Evolutionary conservation across 2,888 invertebrate genomes (phyloP), one percentile per base, ranked within the genome.

Genomic region (Nemotelus nigrinus): DNA sequence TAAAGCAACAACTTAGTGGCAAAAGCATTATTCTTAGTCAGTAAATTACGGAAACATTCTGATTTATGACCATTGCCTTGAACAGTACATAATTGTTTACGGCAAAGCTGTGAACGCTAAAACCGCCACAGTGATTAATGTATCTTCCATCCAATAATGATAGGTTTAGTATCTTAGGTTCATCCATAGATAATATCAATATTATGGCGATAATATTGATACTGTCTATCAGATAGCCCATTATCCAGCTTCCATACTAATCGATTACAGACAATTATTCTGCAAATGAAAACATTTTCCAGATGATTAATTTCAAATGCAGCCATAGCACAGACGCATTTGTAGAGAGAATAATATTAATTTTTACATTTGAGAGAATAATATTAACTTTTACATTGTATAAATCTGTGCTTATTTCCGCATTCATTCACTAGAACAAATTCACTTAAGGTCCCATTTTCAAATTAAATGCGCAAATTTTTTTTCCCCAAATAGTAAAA

Each of bases 31-130:
- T 55, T 53, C 43, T 39, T 4, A 39, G 47, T 41, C 43, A 7
- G 41, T 53, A 47, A 70, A 70, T 55, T 70, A 70, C 25, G 70
- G 70, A 70, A 47, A 47, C 70, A 43, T 70, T 53, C 44, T 63
- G 63, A 74, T 74, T 74, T 63, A 74, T 60, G 74, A 63, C 44
- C 74, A 72, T 48, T 50, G 63, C 41, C 10, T 57, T 55, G 57
- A 55, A 53, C 71, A 71, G 41, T 55, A 70, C 44, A 55, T 63
- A 74, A 74, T 74, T 74, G 63, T 63, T 74, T 74, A 39, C 74
- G 74, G 25, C 43, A 57, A n/a, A 57, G 25, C 67, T n/a, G 53
- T 50, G 44, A 60, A 74, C 74, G 50, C 39, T 41, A 60, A 25
- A 25, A 25, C 1, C 25, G 25, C 25, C 74, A 57, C 8, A 39